Evolutionary conservation across 2,797 vertebrate species (phyloP).

Genomic region (Clarias platycephalus): DNA sequence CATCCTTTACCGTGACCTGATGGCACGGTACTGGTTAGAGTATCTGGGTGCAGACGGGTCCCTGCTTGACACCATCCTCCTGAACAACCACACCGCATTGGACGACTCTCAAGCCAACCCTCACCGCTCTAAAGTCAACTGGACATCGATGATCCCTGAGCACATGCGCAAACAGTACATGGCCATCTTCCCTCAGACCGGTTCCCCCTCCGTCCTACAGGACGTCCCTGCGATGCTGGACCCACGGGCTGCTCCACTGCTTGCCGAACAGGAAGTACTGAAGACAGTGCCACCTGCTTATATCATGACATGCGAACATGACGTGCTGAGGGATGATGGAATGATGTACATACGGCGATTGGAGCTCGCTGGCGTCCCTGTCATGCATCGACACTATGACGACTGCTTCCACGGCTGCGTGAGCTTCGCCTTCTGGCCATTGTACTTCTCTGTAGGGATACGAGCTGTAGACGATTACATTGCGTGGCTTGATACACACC

Average conservation of each 20-base stretch:
- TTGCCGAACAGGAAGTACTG: constrained; percentile 78
- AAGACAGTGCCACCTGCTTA: constrained; percentile 82
- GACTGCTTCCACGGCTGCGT: constrained; percentile 93
- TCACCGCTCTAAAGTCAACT: constrained; percentile 77
- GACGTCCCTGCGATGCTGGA: constrained; percentile 79
- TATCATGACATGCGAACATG: constrained; percentile 86
- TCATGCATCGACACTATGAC: constrained; percentile 82
- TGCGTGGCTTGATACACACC: constrained; percentile 84
- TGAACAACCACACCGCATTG: constrained; percentile 87
- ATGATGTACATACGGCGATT: constrained; percentile 87
- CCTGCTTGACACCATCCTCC: constrained; percentile 71
- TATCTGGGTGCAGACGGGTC: constrained; percentile 80
- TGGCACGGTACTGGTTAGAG: constrained; percentile 88
- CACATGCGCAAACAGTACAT: constrained; percentile 76
- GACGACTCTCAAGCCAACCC: constrained; percentile 69
- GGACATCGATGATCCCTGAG: constrained; percentile 79
- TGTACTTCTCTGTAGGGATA: constrained; percentile 79
- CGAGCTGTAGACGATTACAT: constrained; percentile 78
- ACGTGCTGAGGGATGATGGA: constrained; percentile 91
- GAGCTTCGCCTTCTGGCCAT: constrained; percentile 79
- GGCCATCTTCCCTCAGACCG: constrained; percentile 70
- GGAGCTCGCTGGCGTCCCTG: constrained; percentile 80
- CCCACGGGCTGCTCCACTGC: constrained; percentile 77
- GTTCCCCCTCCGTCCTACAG: constrained; percentile 75
- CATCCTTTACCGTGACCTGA: constrained; percentile 74